Percentiles rank a stretch among this genome's conserved stretches.
Evolutionary conservation across 2,797 vertebrate genomes (phyloP).

Genomic region (Acropternis orthonyx): DNA sequence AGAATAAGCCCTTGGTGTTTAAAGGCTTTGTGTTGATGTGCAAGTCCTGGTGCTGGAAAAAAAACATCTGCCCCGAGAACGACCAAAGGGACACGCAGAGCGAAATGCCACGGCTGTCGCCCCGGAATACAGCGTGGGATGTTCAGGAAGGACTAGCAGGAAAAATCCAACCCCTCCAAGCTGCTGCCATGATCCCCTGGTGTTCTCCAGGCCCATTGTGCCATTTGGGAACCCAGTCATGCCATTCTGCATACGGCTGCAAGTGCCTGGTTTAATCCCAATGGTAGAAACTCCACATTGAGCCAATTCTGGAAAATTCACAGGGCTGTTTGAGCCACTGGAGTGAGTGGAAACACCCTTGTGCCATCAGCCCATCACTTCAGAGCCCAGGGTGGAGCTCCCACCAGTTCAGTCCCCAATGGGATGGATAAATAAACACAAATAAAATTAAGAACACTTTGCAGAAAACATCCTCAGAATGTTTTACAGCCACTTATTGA

Average conservation of each 20-base stretch:
- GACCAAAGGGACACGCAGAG: neutral
- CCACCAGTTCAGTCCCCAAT: fast-evolving
- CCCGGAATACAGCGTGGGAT: fast-evolving
- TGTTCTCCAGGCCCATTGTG: fast-evolving
- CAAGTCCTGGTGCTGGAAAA: neutral
- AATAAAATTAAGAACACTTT: neutral
- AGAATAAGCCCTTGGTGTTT: neutral
- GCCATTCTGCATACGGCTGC: fast-evolving
- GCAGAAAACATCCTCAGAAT: neutral
- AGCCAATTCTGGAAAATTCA: neutral
- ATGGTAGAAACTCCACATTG: neutral
- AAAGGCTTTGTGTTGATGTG: neutral
- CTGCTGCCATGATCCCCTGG: fast-evolving
- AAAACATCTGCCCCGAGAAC: neutral
- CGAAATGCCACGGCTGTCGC: fast-evolving
- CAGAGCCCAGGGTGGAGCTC: neutral
- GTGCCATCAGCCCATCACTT: fast-evolving
- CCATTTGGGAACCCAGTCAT: fast-evolving
- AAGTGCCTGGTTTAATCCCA: fast-evolving
- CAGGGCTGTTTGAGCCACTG: fast-evolving
- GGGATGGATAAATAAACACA: neutral
- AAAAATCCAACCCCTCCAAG: neutral
- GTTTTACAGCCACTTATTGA: neutral
- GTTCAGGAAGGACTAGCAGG: neutral
- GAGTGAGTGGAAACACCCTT: fast-evolving